A percentile compares a stretch with the other conserved stretches of the same genome.
Evolutionary conservation across 2,113 vertebrate species (phyloP).

Genomic region (Hystrix cristata): DNA sequence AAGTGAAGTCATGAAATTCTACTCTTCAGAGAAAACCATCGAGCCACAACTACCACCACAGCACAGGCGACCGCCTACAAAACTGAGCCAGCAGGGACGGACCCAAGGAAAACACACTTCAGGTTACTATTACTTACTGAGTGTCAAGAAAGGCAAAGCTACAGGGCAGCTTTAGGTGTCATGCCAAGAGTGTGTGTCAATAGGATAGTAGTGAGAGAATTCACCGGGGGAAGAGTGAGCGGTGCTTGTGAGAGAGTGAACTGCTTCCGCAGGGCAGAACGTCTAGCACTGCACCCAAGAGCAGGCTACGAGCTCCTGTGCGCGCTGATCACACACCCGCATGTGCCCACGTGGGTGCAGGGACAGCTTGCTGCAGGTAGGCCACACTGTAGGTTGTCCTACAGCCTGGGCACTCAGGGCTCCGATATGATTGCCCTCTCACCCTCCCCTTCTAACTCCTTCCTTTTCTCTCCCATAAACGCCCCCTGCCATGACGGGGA

Average conservation of each 20-base stretch:
- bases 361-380: background rate
- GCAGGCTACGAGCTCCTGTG: fast-evolving
- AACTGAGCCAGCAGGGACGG: background rate
- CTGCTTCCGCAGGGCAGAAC: fast-evolving
- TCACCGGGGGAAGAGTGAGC: background rate
- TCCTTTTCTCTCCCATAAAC: background rate
- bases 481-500: background rate
- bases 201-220: background rate
- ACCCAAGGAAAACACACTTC: background rate
- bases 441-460: background rate
- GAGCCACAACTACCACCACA: background rate
- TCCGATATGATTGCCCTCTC: background rate
- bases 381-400: background rate
- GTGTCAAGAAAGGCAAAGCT: background rate
- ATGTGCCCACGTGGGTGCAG: fast-evolving
- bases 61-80: background rate
- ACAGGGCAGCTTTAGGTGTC: background rate
- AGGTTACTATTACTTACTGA: background rate
- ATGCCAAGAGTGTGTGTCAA: too few relatives aligned
- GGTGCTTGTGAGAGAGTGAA: background rate
- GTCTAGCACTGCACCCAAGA: background rate
- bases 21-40: background rate
- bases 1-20: background rate
- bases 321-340: background rate
- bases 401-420: too few relatives aligned